Evolutionary conservation across 1,140 invertebrate species (phyloP).

Genomic region (Chrysomallon squamiferum): DNA sequence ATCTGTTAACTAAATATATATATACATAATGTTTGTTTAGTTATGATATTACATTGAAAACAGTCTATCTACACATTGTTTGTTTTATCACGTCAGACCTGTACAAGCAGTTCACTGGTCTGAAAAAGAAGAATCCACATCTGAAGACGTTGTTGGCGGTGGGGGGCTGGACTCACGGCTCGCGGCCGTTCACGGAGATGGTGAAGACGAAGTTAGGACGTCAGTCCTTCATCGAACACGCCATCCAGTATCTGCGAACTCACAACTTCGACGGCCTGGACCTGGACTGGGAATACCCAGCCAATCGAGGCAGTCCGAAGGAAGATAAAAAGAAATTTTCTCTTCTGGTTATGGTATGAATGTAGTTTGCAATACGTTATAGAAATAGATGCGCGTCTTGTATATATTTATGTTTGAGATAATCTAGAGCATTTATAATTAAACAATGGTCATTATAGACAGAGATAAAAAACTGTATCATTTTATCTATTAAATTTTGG

Average conservation of each 20-base stretch:
- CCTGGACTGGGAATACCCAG: constrained; percentile 96
- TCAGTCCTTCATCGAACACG: constrained; percentile 50
- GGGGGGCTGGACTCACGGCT: constrained; percentile 96
- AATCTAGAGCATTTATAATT: too few species aligned
- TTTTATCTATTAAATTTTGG: too few species aligned
- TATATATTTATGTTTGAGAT: too few species aligned
- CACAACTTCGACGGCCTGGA: constrained; percentile 96
- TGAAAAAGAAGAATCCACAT: constrained; percentile 93
- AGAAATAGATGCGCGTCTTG: too few species aligned
- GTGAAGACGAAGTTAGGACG: constrained; percentile 29
- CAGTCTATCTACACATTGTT: too few species aligned
- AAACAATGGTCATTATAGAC: too few species aligned
- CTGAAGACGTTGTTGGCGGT: constrained; percentile 91
- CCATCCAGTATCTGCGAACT: constrained; percentile 86
- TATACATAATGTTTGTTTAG: too few species aligned
- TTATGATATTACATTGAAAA: too few species aligned
- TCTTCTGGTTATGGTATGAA: constrained; percentile 76
- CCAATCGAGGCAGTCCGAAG: constrained; percentile 86
- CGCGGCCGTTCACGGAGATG: constrained; percentile 68
- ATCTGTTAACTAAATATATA: too few species aligned
- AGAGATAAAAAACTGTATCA: too few species aligned
- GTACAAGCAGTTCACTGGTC: constrained; percentile 91
- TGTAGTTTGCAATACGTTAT: neutral
- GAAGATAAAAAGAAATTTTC: constrained; percentile 91
- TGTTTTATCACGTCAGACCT: constrained; percentile 10